Conservation (phyloP, 2,113 vertebrate genomes). For the Typhlomys cinereus region DNA sequence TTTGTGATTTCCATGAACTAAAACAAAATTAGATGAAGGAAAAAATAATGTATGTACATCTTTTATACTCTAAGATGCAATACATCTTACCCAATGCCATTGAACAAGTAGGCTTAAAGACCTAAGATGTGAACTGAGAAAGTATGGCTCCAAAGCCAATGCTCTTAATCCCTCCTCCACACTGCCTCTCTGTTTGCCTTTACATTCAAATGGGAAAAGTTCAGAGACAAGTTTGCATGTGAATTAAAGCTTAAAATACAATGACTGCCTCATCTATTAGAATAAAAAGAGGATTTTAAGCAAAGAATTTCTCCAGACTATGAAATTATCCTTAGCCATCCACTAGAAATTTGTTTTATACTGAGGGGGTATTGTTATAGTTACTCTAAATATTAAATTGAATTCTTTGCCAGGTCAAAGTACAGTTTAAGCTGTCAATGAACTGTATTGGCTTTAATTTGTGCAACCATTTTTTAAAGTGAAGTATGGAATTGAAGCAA, state of each 20-base stretch:
- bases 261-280: neutral
- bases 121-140: neutral
- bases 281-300: neutral
- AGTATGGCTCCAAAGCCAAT: neutral
- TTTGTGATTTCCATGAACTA: neutral
- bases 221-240: neutral
- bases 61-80: neutral
- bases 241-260: neutral
- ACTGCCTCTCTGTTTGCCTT: neutral
- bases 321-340: neutral
- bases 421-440: conserved; percentile 26
- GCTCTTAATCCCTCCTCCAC: neutral
- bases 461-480: neutral
- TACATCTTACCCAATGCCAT: neutral
- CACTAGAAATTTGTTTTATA: neutral
- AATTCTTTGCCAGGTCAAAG: neutral
- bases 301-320: neutral
- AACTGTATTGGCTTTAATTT: conserved; percentile 45
- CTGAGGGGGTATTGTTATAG: neutral
- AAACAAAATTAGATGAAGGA: neutral
- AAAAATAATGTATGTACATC: neutral
- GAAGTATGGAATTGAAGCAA: neutral
- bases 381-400: neutral
- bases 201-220: neutral
- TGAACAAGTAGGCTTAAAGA: neutral